phyloP scores from a whole-genome alignment of 1,140 invertebrate species.

The Drosophila pandora region DNA sequence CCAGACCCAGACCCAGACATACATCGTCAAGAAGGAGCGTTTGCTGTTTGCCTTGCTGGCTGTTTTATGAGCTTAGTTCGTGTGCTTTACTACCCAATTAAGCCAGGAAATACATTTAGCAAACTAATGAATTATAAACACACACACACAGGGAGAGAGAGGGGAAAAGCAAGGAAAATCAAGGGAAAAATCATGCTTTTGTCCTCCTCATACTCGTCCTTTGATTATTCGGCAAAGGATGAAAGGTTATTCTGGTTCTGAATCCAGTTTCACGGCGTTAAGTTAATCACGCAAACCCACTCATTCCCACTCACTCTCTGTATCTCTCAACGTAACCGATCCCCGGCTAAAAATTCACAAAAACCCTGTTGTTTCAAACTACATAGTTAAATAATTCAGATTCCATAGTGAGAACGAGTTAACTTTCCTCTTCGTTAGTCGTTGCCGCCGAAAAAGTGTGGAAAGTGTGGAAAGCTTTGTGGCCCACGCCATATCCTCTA shows the following conservation, averaged over 20 bases:
- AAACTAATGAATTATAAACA: constrained; percentile 77
- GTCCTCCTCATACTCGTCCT: neutral
- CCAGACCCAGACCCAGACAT: constrained; percentile 7
- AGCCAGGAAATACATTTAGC: constrained; percentile 74
- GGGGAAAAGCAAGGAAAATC: neutral
- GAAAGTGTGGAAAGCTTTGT: neutral
- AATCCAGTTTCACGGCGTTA: neutral
- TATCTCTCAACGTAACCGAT: neutral
- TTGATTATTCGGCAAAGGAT: neutral
- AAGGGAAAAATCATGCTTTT: neutral
- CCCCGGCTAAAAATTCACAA: constrained; percentile 13
- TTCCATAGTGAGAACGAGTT: constrained; percentile 33
- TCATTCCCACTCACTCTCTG: neutral
- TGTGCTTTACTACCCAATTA: constrained; percentile 67
- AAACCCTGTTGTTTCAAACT: constrained; percentile 21
- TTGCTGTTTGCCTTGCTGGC: constrained; percentile 48
- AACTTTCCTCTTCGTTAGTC: constrained; percentile 42
- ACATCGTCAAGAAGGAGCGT: constrained; percentile 8
- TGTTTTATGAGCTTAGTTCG: constrained; percentile 66
- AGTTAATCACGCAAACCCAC: neutral
- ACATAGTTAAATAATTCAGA: constrained; percentile 34
- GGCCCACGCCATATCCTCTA: neutral
- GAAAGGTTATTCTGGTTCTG: too few relatives aligned
- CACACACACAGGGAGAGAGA: constrained; percentile 19
- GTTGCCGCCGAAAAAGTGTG: neutral